A percentile compares a stretch with the other conserved stretches of the same genome.
phyloP scores from a whole-genome alignment of 1,140 invertebrate genomes.

The Vollenhovia emeryi region DNA sequence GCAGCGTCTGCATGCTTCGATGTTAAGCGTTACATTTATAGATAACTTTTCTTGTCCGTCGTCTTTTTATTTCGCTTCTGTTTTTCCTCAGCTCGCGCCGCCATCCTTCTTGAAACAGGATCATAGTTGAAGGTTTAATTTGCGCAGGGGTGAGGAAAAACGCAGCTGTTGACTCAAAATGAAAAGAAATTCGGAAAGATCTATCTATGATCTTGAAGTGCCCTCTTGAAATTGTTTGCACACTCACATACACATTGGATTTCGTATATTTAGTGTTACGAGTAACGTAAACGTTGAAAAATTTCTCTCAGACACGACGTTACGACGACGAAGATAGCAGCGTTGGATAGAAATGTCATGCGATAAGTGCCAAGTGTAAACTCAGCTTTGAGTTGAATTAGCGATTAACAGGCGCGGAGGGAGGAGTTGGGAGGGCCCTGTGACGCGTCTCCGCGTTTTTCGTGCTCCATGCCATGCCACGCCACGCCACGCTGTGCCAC shows the following conservation, averaged over 20 bases:
- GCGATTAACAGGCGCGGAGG: constrained; percentile 26
- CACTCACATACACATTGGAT: neutral
- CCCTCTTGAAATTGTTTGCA: neutral
- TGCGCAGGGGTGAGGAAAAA: neutral
- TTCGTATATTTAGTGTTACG: neutral
- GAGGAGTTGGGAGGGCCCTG: neutral
- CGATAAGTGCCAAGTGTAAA: constrained; percentile 22
- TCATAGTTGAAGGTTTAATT: constrained; percentile 24
- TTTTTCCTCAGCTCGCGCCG: neutral
- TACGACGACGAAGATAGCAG: neutral
- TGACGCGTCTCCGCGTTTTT: constrained; percentile 60
- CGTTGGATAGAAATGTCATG: neutral
- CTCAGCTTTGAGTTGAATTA: constrained; percentile 24
- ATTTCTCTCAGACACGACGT: neutral
- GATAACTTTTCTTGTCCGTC: neutral
- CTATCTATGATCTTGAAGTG: neutral
- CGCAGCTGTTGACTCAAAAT: neutral
- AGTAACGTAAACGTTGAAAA: neutral
- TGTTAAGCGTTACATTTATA: neutral
- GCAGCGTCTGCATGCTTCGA: neutral
- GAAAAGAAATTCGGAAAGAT: neutral
- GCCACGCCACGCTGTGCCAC: neutral
- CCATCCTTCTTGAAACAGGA: neutral
- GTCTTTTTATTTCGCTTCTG: neutral
- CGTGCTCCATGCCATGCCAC: constrained; percentile 48